Base-by-base conservation (phyloP, 2,888 invertebrate species). In the Pollenia angustigena region DNA sequence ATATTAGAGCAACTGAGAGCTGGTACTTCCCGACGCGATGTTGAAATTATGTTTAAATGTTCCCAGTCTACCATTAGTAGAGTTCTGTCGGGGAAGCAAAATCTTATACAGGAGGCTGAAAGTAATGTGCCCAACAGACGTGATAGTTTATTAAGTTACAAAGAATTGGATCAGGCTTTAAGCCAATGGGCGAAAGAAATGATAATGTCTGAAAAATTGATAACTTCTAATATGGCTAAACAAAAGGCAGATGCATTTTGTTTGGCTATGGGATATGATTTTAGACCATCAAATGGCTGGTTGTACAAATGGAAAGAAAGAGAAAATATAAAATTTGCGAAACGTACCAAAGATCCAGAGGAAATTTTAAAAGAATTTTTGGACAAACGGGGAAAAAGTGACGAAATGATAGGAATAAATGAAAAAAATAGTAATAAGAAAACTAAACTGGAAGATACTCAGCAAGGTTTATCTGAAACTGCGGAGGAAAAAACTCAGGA, bases 231-330 rank as follows among this genome's bases (percentile, higher is more conserved):
- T 32, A 52, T 72, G 48, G 76, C 76, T 40, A 80, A 81, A 23
- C 40, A 81, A 16, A 87, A 84, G 46, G 86, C 83, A 0, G 68
- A 76, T 18, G 80, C 81, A 12, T 14, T 87, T 1, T 42, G 60
- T 11, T 23, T 46, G 40, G 76, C 66, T 32, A 76, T 81, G 58
- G 86, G 86, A 1, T 54, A 56, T 44, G 58, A 62, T 8, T 50
- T 76, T 9, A 75, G 12, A 11, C 83, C 83, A 11, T 87, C 86
- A 23, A 58, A 58, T 0, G 76, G 56, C 0, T 87, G 86, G 86
- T 23, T 83, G n/a, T 87, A 76, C 32, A 81, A 66, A 60, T 87
- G 86, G 86, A 83, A 83, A n/a, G 83, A 76, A 16, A 75, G 81
- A n/a, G 83, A 83, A 72, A 83, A 81, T 62, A 42, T 81, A 56